Percentiles rank a stretch among this genome's conserved stretches.
Conservation (phyloP, 1,140 invertebrate species). For the Rhizoglyphus robini region DNA sequence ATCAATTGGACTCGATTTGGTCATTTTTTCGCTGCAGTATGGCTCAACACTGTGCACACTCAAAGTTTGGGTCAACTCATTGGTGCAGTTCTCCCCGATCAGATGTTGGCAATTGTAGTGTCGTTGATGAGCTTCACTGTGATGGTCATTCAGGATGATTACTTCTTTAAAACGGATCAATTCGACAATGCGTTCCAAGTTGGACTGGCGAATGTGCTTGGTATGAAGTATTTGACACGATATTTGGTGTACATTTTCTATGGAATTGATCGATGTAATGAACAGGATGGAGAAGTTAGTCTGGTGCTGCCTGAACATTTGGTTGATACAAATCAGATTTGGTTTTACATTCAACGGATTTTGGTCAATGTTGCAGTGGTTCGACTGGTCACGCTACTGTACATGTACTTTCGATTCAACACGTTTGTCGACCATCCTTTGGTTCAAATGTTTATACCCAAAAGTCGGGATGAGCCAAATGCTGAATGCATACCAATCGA, state of each 20-base stretch:
- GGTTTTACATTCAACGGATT: neutral
- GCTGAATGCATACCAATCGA: neutral
- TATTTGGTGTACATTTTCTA: neutral
- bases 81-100: neutral
- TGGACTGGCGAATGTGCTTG: neutral
- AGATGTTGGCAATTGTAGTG: neutral
- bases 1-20: slow-evolving; percentile 3
- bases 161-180: neutral
- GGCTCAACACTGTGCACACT: neutral
- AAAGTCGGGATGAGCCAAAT: neutral
- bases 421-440: neutral
- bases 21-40: neutral
- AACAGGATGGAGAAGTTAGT: neutral
- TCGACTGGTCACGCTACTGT: neutral
- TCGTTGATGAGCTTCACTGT: neutral
- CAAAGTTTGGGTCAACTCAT: neutral
- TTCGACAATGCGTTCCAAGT: no score
- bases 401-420: neutral
- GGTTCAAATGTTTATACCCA: neutral
- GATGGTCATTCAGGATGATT: no score
- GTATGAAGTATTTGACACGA: neutral
- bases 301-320: neutral
- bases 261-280: neutral
- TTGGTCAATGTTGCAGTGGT: neutral
- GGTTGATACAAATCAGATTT: neutral